Evolutionary conservation across 2,797 vertebrate species (phyloP).

Genomic region (Chelidonichthys spinosus): DNA sequence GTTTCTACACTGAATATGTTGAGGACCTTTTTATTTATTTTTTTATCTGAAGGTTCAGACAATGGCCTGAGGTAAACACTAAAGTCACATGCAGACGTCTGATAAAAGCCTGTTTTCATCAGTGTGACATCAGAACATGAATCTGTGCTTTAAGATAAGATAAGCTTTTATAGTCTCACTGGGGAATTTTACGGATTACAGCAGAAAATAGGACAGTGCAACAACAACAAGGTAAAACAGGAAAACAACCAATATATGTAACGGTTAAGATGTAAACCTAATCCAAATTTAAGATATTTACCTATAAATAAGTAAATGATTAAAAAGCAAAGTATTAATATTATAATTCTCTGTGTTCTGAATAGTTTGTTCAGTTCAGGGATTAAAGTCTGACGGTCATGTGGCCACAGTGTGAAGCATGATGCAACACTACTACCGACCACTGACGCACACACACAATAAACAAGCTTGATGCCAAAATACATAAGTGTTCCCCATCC

Average conservation of each 20-base stretch:
- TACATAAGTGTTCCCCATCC: not conserved
- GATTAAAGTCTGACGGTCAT: slow-evolving; percentile 48
- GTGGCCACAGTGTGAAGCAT: slow-evolving; percentile 5
- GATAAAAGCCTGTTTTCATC: not conserved
- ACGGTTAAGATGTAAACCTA: too few relatives aligned
- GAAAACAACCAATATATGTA: too few relatives aligned
- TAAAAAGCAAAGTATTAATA: too few relatives aligned
- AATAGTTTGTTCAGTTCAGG: slow-evolving; percentile 10
- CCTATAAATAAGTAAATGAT: too few relatives aligned
- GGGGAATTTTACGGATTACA: too few relatives aligned
- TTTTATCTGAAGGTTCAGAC: not conserved
- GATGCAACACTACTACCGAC: not conserved
- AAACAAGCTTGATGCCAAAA: not conserved
- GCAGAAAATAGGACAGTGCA: too few relatives aligned
- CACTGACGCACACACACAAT: not conserved
- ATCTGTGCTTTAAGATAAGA: not conserved
- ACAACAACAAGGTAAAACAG: too few relatives aligned
- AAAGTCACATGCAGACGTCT: not conserved
- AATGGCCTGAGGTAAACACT: not conserved
- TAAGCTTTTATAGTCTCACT: too few relatives aligned
- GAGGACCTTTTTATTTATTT: not conserved
- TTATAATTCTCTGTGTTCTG: not conserved
- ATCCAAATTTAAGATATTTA: too few relatives aligned
- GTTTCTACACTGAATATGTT: not conserved
- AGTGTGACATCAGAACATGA: not conserved